Base-by-base conservation (phyloP, 1,140 invertebrate genomes). In the Pissodes strobi region DNA sequence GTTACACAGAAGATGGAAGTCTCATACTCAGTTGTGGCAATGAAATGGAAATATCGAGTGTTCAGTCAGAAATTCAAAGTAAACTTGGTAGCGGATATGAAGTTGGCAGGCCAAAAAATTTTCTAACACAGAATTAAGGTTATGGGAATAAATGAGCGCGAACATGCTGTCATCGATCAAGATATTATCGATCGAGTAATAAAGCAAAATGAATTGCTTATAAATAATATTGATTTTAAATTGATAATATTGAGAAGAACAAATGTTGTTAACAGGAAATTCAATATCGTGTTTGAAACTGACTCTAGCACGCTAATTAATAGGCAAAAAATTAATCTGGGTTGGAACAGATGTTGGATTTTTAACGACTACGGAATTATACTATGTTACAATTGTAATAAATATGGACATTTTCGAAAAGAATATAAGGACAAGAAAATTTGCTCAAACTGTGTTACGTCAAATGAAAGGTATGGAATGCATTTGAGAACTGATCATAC, bases 401-500 rank as follows among this genome's bases (percentile, higher is more conserved):
- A 19, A 48, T 59, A 48, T 59, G 43, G 23, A 3, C 56, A 59
- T 30, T 15, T 25, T 8, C 23, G 15, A 12, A 59, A 48, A 23
- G 56, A 59, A 5, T 59, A 41, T 30, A 49, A 45, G 23, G 43
- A 59, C 17, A 25, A 51, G 15, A 48, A 23, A n/a, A n/a, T 48
- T 6, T 49, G 38, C 17, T 15, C 19, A 17, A 45, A 59, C 55
- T 59, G 56, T 59, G 17, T 30, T 25, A 19, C 38, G 43, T 59
- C 39, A 10, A 59, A 59, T 48, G n/a, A 48, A 25, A 59, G 52
- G 12, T 59, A 53, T 59, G 56, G 30, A 19, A 43, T 59, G 8
- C 9, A 59, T 25, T 51, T 59, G 25, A 38, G 52, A 13, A 38
- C 27, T 59, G 22, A 48, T 18, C 53, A 57, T 43, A 27, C 21